Evolutionary conservation across 2,797 vertebrate species (phyloP), one percentile per base, ranked within the genome.

Genomic region (Eupleurogrammus muticus): DNA sequence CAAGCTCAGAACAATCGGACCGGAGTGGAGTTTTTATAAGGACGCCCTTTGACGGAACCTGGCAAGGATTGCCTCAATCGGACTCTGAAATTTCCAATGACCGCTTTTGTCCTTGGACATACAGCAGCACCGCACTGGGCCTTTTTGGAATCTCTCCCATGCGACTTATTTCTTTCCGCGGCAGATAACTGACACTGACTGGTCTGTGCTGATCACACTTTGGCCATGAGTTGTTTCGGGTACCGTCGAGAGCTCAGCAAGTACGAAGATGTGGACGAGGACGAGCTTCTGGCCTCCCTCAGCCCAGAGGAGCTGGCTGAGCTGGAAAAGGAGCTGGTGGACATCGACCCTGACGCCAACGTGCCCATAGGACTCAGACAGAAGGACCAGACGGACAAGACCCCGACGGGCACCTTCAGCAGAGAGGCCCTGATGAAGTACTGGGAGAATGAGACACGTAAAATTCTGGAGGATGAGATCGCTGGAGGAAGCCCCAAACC

Each of bases 201-300:
- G 8, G 23, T 57, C 20, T 53, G 64, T 14, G 16, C 28, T 48
- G 1, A 36, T 49, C 61, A 55, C 13, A 0, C 38, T 61, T 70
- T 4, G 57, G 89, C 87, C 89, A 99, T 99, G 97, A 98, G 96
- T 85, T 94, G 91, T 71, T 99, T 99, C 53, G 97, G 98, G 68
- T 99, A 99, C 73, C 93, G 96, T 68, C 93, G 96, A 86, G 97
- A 97, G 91, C 94, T 99, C 71, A 98, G 96, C 85, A 99, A 99
- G 92, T 99, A 99, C 34, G 97, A 99, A 89, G 97, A 98, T 42
- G 92, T 99, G 2, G 97, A 99, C 20, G 98, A 99, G 88, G 98
- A 99, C 1, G 97, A 99, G 74, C 95, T 99, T 61, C 90, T 99
- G 1, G 97, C 97, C 56, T 98, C 97, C 9, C 94, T 99, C 74